Evolutionary conservation across 2,888 invertebrate species (phyloP), one percentile per base, ranked within the genome.

Genomic region (Ceramica pisi): DNA sequence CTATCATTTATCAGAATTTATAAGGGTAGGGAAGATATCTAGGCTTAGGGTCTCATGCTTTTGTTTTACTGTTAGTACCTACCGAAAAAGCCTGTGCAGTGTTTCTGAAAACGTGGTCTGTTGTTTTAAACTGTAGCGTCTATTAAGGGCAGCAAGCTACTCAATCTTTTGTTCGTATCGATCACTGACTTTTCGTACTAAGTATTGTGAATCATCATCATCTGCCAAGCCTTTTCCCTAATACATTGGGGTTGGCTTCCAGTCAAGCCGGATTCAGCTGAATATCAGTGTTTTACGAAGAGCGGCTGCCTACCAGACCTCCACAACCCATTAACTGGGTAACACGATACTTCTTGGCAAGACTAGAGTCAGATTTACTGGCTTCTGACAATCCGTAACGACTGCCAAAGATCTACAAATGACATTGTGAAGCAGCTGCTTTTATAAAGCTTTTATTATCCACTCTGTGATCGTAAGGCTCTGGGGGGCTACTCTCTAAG

Each of bases 1-100:
- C 63, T 68, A 76, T 83, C 80, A 87, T 89, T 89, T 87, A 86
- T 86, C 81, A 84, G 80, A 86, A 85, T 87, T 87, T 87, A 81
- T 85, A 80, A 81, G 70, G 75, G 72, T 72, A 72, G 7, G 62
- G 10, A 69, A 71, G 8, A 23, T 68, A 59, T 75, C 50, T 64
- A 67, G 59, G 78, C 38, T 69, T 48, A 50, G 41, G 35, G 55
- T 19, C 26, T 7, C n/a, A 9, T 35, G n/a, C 12, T 60, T 65
- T 50, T 66, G 48, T 35, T 68, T 63, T 71, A 71, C 55, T 65
- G 71, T 57, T 12, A 35, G 53, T 14, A 31, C 44, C 19, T 14
- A 31, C 44, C 19, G 12, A 69, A 57, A 59, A 66, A 12, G 10
- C 21, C 55, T 26, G 1, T 21, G 21, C 41, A 53, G 38, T 53